Evolutionary conservation across 2,113 vertebrate genomes (phyloP).

Genomic region (Chrysochloris asiatica): DNA sequence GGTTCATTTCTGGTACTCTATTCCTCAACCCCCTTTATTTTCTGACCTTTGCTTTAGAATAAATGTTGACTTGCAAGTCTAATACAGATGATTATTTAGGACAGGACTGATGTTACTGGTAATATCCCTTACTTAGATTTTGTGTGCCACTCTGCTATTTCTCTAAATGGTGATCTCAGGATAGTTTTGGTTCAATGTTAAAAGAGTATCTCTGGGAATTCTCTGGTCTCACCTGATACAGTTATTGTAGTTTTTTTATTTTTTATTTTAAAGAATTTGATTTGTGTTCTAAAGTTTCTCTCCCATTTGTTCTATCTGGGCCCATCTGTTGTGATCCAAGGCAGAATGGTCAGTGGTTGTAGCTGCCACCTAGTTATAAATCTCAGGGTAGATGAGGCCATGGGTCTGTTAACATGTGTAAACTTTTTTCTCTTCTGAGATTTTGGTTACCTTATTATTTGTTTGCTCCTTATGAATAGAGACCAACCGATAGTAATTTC

Average conservation of each 20-base stretch:
- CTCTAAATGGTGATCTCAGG: background rate
- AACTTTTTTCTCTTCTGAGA: background rate
- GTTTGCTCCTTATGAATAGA: background rate
- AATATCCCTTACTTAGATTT: background rate
- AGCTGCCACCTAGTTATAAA: background rate
- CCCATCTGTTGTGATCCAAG: background rate
- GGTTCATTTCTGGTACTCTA: background rate
- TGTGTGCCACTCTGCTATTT: background rate
- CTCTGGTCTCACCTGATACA: background rate
- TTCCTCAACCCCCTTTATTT: background rate
- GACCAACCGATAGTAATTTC: background rate
- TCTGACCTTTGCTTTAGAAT: background rate
- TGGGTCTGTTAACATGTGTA: background rate
- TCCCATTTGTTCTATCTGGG: background rate
- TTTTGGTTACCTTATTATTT: background rate
- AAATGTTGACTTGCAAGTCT: background rate
- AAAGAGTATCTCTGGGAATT: background rate
- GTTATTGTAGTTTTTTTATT: background rate
- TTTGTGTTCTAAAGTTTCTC: background rate
- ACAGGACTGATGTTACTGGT: background rate
- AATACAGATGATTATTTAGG: background rate
- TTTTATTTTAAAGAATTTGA: background rate
- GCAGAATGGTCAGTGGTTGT: background rate
- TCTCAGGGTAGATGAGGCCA: background rate
- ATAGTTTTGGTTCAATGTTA: background rate